A percentile compares a stretch with the other conserved stretches of the same genome.
Evolutionary conservation across 2,797 vertebrate species (phyloP).

Genomic region (Florisuga fusca): DNA sequence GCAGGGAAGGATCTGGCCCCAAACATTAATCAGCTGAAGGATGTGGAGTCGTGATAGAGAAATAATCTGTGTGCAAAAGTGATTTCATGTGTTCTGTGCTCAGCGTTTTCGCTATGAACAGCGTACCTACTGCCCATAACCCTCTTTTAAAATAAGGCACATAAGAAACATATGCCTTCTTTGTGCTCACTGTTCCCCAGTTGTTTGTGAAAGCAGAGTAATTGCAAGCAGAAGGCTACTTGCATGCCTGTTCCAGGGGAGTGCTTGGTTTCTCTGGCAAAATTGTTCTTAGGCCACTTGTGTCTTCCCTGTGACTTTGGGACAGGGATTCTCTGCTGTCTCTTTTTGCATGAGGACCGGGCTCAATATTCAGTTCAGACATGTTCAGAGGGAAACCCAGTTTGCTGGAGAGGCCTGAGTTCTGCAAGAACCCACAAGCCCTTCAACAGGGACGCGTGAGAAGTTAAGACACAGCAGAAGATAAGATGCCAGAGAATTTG

Average conservation of each 20-base stretch:
- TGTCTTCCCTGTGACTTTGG: not conserved
- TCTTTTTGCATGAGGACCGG: not conserved
- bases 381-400: not conserved
- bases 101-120: not conserved
- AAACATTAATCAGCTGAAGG: not conserved
- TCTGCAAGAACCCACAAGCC: not conserved
- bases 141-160: not conserved
- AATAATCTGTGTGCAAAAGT: not conserved
- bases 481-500: constrained; percentile 19
- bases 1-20: not conserved
- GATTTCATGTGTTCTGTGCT: not conserved
- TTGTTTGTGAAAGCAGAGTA: not conserved
- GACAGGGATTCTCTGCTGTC: not conserved
- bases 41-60: not conserved
- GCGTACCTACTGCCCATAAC: not conserved
- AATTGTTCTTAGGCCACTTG: not conserved
- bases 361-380: not conserved
- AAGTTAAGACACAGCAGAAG: not conserved
- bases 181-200: not conserved
- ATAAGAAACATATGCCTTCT: not conserved
- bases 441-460: not conserved
- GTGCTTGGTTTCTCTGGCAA: not conserved
- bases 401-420: not conserved
- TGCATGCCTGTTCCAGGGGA: not conserved
- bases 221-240: not conserved